phyloP scores from a whole-genome alignment of 2,888 invertebrate genomes.

The Schrankia costaestrigalis region DNA sequence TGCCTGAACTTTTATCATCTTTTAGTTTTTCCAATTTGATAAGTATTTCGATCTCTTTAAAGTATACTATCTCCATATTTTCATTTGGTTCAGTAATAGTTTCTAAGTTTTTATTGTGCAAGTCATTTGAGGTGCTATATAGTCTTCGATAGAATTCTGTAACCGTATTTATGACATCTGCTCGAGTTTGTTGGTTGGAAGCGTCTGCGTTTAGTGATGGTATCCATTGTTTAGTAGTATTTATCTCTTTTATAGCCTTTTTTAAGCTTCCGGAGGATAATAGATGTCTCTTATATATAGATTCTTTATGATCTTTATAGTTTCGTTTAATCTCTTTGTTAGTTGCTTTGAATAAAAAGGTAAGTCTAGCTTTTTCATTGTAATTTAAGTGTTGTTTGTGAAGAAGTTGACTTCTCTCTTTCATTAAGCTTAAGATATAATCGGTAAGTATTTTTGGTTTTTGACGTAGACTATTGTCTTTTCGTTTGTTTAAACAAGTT shows the following conservation, averaged over 20 bases:
- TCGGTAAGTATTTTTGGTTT: background rate
- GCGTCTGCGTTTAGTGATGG: background rate
- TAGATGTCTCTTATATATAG: background rate
- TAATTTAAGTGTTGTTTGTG: background rate
- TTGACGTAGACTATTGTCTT: background rate
- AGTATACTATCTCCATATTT: slow-evolving; percentile 1
- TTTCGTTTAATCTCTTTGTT: background rate
- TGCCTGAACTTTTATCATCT: slow-evolving; percentile 18
- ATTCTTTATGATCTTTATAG: background rate
- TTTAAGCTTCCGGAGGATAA: background rate
- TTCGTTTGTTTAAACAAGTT: slow-evolving; percentile 1
- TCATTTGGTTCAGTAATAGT: background rate
- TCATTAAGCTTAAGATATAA: background rate
- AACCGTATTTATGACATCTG: slow-evolving; percentile 15
- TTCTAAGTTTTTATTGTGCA: background rate
- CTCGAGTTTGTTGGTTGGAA: background rate
- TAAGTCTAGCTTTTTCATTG: background rate
- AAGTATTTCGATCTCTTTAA: slow-evolving; percentile 7
- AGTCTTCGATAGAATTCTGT: slow-evolving; percentile 16
- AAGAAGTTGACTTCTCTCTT: background rate
- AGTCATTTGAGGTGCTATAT: slow-evolving; percentile 1
- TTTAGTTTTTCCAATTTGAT: slow-evolving; percentile 17
- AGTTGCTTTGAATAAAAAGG: background rate
- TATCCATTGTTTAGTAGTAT: background rate
- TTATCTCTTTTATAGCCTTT: slow-evolving; percentile 1